phyloP scores from a whole-genome alignment of 2,113 vertebrate species.

The Spea multiplicata region DNA sequence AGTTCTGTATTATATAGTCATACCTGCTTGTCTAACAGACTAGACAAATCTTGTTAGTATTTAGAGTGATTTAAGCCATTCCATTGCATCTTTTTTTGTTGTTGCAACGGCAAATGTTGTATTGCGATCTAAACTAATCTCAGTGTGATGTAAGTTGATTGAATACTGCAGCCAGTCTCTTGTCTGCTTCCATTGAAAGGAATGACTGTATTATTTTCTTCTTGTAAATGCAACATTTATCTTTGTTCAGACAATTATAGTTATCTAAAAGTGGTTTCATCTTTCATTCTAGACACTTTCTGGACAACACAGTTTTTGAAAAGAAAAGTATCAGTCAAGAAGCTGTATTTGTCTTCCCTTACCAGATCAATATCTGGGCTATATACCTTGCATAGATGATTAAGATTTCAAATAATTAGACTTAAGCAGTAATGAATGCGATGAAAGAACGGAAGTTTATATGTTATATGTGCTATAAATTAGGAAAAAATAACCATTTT shows the following conservation, averaged over 20 bases:
- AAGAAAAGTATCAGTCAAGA: neutral
- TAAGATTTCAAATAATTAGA: slow-evolving; percentile 3
- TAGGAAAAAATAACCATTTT: too few relatives aligned
- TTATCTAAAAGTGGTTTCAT: neutral
- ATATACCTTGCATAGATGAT: slow-evolving; percentile 1
- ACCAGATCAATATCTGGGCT: slow-evolving; percentile 1
- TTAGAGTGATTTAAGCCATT: too few relatives aligned
- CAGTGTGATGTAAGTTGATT: too few relatives aligned
- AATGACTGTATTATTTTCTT: neutral
- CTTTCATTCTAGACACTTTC: slow-evolving; percentile 10
- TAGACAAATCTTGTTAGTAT: too few relatives aligned
- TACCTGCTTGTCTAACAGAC: too few relatives aligned
- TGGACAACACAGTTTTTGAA: neutral
- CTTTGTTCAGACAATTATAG: slow-evolving; percentile 4
- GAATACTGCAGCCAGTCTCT: too few relatives aligned
- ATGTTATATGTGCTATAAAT: too few relatives aligned
- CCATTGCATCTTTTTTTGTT: too few relatives aligned
- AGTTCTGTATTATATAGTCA: too few relatives aligned
- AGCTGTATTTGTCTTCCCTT: neutral
- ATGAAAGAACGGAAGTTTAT: neutral
- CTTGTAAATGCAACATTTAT: neutral
- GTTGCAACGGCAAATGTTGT: too few relatives aligned
- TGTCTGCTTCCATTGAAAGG: neutral
- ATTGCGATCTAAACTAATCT: too few relatives aligned
- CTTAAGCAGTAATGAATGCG: neutral